A percentile compares a stretch with the other conserved stretches of the same genome.
Conservation (phyloP, 2,113 vertebrate species). For the Neodontobutis hainanensis region DNA sequence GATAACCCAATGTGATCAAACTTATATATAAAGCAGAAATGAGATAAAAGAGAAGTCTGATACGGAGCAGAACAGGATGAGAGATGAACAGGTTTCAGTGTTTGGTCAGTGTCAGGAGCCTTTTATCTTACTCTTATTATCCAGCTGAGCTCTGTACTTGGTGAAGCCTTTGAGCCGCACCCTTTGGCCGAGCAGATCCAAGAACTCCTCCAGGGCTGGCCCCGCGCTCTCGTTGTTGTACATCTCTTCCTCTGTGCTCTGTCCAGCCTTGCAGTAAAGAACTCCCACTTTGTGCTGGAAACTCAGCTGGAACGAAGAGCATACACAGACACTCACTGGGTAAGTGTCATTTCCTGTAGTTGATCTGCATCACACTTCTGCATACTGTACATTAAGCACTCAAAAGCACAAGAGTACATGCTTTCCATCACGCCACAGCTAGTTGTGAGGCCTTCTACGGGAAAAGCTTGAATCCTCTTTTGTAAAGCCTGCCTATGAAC, state of each 20-base stretch:
- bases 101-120: slow-evolving; percentile 22
- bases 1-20: neutral
- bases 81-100: neutral
- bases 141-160: slow-evolving; percentile 96
- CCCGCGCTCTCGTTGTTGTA: slow-evolving; percentile 96
- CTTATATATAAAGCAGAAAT: slow-evolving; percentile 8
- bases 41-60: slow-evolving; percentile 13
- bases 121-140: slow-evolving; percentile 93
- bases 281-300: slow-evolving; percentile 98
- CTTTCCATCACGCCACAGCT: slow-evolving; percentile 64
- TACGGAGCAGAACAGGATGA: neutral
- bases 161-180: slow-evolving; percentile 94
- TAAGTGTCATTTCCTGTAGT: slow-evolving; percentile 46
- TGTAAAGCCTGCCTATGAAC: slow-evolving; percentile 43
- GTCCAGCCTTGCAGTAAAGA: slow-evolving; percentile 94
- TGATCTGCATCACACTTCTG: slow-evolving; percentile 23
- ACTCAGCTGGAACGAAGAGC: slow-evolving; percentile 86
- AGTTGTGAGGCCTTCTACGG: slow-evolving; percentile 47
- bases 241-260: slow-evolving; percentile 98
- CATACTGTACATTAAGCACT: slow-evolving; percentile 49
- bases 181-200: slow-evolving; percentile 95
- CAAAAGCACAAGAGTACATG: slow-evolving; percentile 23
- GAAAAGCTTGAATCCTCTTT: slow-evolving; percentile 40
- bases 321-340: slow-evolving; percentile 33
- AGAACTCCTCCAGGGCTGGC: slow-evolving; percentile 93